Base-by-base conservation (phyloP, 2,113 vertebrate species). In the Amphiprion percula region DNA sequence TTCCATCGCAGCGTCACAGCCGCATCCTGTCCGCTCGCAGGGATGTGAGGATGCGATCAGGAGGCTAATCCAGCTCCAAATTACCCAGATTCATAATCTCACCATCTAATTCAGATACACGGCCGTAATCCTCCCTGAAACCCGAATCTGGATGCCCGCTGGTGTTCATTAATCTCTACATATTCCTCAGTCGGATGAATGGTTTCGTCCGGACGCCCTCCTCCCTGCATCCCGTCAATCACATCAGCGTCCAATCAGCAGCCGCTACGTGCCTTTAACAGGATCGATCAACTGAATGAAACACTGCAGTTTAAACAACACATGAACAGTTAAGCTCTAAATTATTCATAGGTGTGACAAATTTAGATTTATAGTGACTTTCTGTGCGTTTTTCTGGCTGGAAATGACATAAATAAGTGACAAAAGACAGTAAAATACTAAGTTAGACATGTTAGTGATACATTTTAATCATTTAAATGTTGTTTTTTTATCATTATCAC, bases 241-340 rank as follows among this genome's bases (percentile, higher is more conserved):
- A 76, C 64, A 19, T 47, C 21, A 9, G 4, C 66, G 30, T 24
- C 93, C 92, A 94, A 93, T 94, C 41, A 87, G 73, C 61, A 78
- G 77, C 30, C 79, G 71, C 66, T 21, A 92, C 90, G 92, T 90
- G 50, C 79, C n/a, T 16, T 2, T 9, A 68, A 52, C 19, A 39
- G 47, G 9, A 74, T 78, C 62, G 21, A 88, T 88, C 49, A 72
- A 65, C 19, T 52, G 58, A 24, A 17, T n/a, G 49, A 68, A 16
- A 28, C 33, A 15, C 3, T 21, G 12, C 24, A 4, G 8, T 44
- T 50, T 16, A 21, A 8, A 50, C 49, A 50, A 50, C 49, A 50
- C 46, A 47, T 2, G 9, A 37, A 37, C 33, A 37, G 9, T 9
- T 2, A 37, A 9, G 33, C 33, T 7, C 33, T 37, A 37, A 37